These are phyloP conservation scores for Paradoxurus hermaphroditus DNA, from an alignment of 2,113 vertebrate species.

Conservation along the genomic window DNA sequence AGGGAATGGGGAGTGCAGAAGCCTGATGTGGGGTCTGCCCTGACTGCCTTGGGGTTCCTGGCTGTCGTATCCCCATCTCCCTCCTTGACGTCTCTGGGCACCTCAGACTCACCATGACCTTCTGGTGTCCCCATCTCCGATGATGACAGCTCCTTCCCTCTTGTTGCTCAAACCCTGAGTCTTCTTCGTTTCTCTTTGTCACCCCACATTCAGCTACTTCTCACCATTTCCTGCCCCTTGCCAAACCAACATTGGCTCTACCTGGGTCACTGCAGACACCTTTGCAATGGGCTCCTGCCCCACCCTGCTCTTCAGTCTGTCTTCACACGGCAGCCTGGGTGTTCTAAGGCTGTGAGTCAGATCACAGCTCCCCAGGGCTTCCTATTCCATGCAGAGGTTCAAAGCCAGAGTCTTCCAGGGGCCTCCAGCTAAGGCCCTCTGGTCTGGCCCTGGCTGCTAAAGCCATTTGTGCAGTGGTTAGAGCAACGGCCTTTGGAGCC, in stretches of 20 bases:
- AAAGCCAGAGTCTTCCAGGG: not conserved
- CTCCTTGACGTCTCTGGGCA: not conserved
- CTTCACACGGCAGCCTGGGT: not conserved
- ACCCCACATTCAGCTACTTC: too few species aligned
- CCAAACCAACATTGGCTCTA: not conserved
- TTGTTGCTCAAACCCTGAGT: not conserved
- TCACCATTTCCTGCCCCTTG: not conserved
- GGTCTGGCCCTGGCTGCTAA: too few species aligned
- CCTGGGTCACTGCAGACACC: not conserved
- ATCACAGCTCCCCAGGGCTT: not conserved
- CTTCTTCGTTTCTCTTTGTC: not conserved
- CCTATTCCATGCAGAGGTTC: rapidly evolving
- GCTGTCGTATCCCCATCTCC: too few species aligned
- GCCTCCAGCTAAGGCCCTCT: too few species aligned
- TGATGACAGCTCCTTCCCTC: not conserved
- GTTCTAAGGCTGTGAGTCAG: not conserved
- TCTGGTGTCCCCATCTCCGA: rapidly evolving
- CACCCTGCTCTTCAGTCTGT: not conserved
- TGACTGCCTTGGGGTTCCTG: not conserved
- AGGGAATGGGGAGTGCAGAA: not conserved
- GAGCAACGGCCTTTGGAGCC: not conserved
- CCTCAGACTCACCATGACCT: too few species aligned
- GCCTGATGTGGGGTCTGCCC: not conserved
- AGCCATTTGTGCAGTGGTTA: not conserved
- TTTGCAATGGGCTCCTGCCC: too few species aligned